Percentiles rank a stretch among this genome's conserved stretches.
Conservation (phyloP, 1,140 invertebrate species). For the Rhysida immarginata region DNA sequence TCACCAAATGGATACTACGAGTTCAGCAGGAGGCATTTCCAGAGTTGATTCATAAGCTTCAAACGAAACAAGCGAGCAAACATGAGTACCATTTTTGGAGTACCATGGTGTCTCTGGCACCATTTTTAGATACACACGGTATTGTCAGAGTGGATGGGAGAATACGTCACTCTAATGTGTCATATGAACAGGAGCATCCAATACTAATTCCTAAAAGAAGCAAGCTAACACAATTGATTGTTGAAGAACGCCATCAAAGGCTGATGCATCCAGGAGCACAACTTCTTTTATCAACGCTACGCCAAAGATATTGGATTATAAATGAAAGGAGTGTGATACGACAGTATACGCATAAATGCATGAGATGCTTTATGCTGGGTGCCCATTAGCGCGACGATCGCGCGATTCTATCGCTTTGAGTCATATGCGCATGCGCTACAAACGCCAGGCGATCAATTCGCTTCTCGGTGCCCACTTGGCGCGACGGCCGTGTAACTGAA, state of each 20-base stretch:
- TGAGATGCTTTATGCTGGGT: not conserved
- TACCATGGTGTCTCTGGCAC: slow-evolving; percentile 20
- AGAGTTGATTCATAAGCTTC: not conserved
- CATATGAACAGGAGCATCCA: slow-evolving; percentile 20
- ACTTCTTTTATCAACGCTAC: not conserved
- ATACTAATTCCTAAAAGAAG: slow-evolving; percentile 20
- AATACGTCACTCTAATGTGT: slow-evolving; percentile 19
- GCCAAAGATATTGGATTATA: slow-evolving; percentile 6
- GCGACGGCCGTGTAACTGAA: too few species aligned
- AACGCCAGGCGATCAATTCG: too few species aligned
- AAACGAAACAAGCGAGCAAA: not conserved
- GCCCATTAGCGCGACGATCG: too few species aligned
- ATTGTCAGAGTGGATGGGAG: slow-evolving; percentile 30
- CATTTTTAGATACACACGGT: slow-evolving; percentile 23
- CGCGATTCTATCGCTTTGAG: too few species aligned
- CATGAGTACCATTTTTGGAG: too few species aligned
- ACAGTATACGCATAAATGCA: not conserved
- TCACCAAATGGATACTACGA: not conserved
- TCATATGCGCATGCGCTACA: too few species aligned
- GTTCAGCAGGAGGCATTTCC: not conserved
- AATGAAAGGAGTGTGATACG: slow-evolving; percentile 1
- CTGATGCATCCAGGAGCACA: slow-evolving; percentile 20
- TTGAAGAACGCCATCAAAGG: slow-evolving; percentile 17
- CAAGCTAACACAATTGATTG: slow-evolving; percentile 19
- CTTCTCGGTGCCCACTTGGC: too few species aligned